Percentiles rank a stretch among this genome's conserved stretches.
Conservation (phyloP, 2,113 vertebrate species). For the Poecilia latipinna region DNA sequence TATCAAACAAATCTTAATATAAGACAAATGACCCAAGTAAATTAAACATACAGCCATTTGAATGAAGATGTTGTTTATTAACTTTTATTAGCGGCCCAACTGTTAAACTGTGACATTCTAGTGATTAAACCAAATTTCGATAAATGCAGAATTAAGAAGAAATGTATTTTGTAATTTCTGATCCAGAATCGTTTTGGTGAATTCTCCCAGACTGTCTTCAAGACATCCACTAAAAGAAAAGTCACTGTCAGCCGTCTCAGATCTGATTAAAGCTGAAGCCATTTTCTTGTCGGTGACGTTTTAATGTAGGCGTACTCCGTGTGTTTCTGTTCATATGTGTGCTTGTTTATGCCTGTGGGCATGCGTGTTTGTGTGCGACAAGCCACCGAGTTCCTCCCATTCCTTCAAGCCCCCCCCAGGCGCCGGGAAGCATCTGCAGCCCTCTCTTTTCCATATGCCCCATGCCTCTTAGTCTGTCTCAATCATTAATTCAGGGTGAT, state of each 20-base stretch:
- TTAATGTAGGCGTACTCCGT: constrained; percentile 17
- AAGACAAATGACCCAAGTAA: no score
- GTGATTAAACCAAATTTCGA: no score
- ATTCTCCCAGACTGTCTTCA: constrained; percentile 28
- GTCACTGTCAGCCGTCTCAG: constrained; percentile 27
- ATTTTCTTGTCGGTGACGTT: constrained; percentile 33
- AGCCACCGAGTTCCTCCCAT: constrained; percentile 56
- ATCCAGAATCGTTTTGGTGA: constrained; percentile 51
- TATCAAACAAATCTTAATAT: no score
- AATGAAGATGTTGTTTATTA: no score
- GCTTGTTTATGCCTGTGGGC: constrained; percentile 42
- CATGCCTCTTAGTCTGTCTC: constrained; percentile 65
- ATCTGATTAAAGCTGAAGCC: constrained; percentile 32
- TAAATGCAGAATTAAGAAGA: no score
- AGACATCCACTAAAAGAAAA: constrained; percentile 15
- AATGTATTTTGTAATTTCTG: constrained; percentile 26
- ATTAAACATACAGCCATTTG: no score
- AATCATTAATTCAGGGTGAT: constrained; percentile 78
- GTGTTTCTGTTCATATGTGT: constrained; percentile 16
- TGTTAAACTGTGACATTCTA: no score
- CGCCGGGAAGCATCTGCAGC: constrained; percentile 70
- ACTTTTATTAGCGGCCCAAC: no score
- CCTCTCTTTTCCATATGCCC: constrained; percentile 73
- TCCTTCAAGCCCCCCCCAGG: constrained; percentile 55
- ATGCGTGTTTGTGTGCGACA: constrained; percentile 43